Base-by-base conservation (phyloP, 2,113 vertebrate genomes). In the Mirounga angustirostris region DNA sequence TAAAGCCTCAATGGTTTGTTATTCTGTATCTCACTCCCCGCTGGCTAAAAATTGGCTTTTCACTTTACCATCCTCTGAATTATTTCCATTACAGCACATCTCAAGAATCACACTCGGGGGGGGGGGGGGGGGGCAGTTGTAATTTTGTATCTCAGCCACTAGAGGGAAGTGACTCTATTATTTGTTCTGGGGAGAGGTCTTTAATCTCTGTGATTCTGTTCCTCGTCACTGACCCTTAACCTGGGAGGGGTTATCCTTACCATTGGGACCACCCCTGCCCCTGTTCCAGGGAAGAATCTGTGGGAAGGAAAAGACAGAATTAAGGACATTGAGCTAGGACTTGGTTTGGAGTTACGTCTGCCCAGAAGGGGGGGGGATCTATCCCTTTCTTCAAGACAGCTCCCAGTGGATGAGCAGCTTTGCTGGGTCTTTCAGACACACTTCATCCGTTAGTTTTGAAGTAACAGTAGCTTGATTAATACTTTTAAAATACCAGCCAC, bases 161-260 rank as follows among this genome's bases (percentile, higher is more conserved):
- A 97, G 97, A 96, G 92, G 91, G 97, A 74, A 92, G 54, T 79
- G 76, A 90, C 80, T 69, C 54, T 92, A 43, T 59, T 61, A 56
- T 87, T 97, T 83, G 21, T 71, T 95, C 63, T 58, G 11, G 56
- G 52, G 69, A 67, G 50, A 76, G 19, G 58, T 90, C 4, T 58
- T 94, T 28, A 90, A 9, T 36, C 16, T 50, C 69, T 73, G n/a
- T 59, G 67, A 71, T 78, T 36, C 36, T 91, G 43, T 46, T 33
- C 28, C 63, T 82, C 0, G 14, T 86, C 54, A 73, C 16, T 85
- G 43, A 81, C 43, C 30, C 33, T 93, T 85, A 73, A 76, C 71
- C 18, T 1, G 1, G 61, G 88, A 74, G 13, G 54, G 50, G n/a
- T 73, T 82, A 46, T 33, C 85, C 15, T 86, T 58, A 61, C 52